Base-by-base conservation (phyloP, 1,140 invertebrate species). In the Epicauta chinensis region DNA sequence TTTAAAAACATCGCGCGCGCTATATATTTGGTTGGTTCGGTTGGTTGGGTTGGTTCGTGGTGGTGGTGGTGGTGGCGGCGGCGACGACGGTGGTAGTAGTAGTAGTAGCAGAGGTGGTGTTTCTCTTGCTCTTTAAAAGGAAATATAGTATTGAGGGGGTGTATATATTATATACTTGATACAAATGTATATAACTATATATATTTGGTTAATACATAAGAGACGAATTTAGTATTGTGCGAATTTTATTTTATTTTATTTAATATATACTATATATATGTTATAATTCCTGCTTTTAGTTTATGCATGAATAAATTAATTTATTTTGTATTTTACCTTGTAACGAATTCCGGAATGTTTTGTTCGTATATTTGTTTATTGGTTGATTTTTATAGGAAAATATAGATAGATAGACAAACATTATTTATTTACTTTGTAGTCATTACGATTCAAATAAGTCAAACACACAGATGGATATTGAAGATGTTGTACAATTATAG, bases 81-180 rank as follows among this genome's bases (percentile, higher is more conserved):
- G 31, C 50, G 56, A 30, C 14, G 40, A 15, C 29, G 42, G 23
- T 23, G 39, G 36, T 15, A 39, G 50, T 16, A 46, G 23, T 16
- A 14, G 34, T 15, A 30, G 36, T 30, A 48, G 34, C 38, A n/a
- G 53, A 55, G 40, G 60, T 51, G 59, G 56, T 60, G 53, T 55
- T 60, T 51, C 51, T 23, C 23, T 23, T 23, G 23, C 23, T 23
- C 23, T 23, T 23, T 23, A 23, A 55, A 51, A 40, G 53, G 58
- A 45, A 60, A 35, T 35, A 11, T 17, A 49, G 46, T 49, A 49
- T 49, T 40, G 46, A 49, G 45, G 45, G 45, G 36, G 45, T 47
- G 35, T 37, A 23, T 23, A 23, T 23, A 23, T 2, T 23, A 23
- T 23, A 23, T 23, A 23, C n/a, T n/a, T n/a, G n/a, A n/a, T 23